Base-by-base conservation (phyloP, 2,888 invertebrate species). In the Drosophila prolongata region DNA sequence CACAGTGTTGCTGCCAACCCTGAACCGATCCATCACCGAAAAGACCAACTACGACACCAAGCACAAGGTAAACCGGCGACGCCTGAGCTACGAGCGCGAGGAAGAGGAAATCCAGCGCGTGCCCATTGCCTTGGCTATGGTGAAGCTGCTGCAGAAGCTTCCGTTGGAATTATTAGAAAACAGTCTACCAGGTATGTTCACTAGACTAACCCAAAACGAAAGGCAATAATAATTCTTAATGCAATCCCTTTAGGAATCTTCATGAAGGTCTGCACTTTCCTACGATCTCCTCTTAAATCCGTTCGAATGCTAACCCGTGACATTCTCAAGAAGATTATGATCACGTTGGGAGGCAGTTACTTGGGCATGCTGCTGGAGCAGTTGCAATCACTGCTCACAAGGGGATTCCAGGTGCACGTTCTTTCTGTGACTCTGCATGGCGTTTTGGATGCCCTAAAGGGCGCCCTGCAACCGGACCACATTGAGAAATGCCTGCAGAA, bases 371-470 rank as follows among this genome's bases (percentile, higher is more conserved):
- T 99, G 24, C 91, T 99, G 11, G 95, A 95, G 69, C 98, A 98
- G 92, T 94, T 99, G 91, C 95, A 95, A 38, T 93, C 96, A 5
- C 92, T 97, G 19, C 93, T 99, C 58, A 97, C 95, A 0, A 94
- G 96, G 89, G 99, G 99, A 11, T 99, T 96, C 90, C 98, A 98
- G 93, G 95, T 97, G 2, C 99, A 99, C 88, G 98, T 99, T 0
- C 93, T 99, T 56, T 96, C 96, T 3, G 98, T 95, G 70, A 98
- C 98, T 0, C 94, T 98, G 19, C 97, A 98, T 90, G 94, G 96
- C 0, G 94, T 99, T 5, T 92, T 99, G 55, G 95, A 95, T 62
- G 94, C 95, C 30, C 91, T 98, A 59, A 95, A 95, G 88, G 93
- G 94, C 0, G 92, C 94, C n/a, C 95, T 98, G 69, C 94, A 95